Evolutionary conservation across 2,888 invertebrate species (phyloP), one percentile per base, ranked within the genome.

Genomic region (Plutella xylostella): DNA sequence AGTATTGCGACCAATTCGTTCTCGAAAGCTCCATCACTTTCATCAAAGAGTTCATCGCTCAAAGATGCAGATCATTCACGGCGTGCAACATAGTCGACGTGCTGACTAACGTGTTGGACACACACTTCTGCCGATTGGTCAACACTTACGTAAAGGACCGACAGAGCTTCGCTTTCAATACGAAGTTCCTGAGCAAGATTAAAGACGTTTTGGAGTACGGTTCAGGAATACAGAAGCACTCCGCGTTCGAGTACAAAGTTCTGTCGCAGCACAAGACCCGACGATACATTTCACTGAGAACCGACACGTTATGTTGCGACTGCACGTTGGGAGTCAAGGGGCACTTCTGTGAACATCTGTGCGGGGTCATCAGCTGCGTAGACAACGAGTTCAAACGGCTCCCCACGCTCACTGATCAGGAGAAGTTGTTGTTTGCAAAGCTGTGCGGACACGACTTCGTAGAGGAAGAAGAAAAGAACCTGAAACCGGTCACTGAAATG

Each of bases 311-410:
- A 50, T 61, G 56, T 28, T 68, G 68, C 38, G 59, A 65, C 39
- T 68, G 68, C 40, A 2, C 21, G 0, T 14, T 39, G 2, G 67
- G 67, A 0, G 48, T 30, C 3, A 54, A 45, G 30, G 65, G 63
- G 0, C 45, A 47, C 2, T 49, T 65, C 3, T 68, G 68, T 42
- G 61, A 57, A 18, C 68, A 68, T 38, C 45, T 67, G n/a, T 54
- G 54, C 28, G 56, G 55, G 1, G 33, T 54, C 0, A 28, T 65
- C 20, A 56, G 57, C n/a, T 44, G 31, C 1, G 17, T 46, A 2
- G 53, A 56, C 0, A 43, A 46, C 1, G 48, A 53, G n/a, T 33
- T 52, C 17, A 48, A 42, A 18, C 45, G 42, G 30, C 39, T 33
- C 11, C 49, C 47, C 19, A 40, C 37, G 11, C 5, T 58, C 15